Percentiles rank a stretch among this genome's conserved stretches.
Conservation (phyloP, 2,888 invertebrate genomes). For the Drepana falcataria region DNA sequence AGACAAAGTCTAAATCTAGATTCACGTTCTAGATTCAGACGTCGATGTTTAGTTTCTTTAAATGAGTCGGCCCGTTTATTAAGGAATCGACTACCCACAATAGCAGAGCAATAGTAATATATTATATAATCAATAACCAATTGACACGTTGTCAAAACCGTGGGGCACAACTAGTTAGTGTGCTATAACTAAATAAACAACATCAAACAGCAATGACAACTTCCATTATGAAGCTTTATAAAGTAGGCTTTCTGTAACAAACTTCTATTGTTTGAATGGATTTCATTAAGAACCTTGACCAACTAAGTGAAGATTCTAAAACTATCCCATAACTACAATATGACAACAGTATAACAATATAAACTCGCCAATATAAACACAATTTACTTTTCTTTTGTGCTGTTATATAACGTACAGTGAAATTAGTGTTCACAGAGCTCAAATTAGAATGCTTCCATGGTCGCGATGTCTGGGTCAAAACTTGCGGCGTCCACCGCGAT, state of each 20-base stretch:
- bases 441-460: conserved; percentile 69
- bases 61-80: no score
- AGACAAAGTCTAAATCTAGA: no score
- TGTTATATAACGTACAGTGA: conserved; percentile 67
- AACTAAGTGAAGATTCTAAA: neutral
- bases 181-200: neutral
- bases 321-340: neutral
- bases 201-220: neutral
- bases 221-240: neutral
- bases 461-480: conserved; percentile 66
- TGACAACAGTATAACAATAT: neutral
- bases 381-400: conserved; percentile 34
- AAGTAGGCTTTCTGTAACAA: neutral
- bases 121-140: no score
- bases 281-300: conserved; percentile 8
- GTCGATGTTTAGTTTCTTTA: no score
- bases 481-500: conserved; percentile 49
- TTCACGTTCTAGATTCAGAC: no score
- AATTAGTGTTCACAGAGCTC: conserved; percentile 59
- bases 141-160: no score
- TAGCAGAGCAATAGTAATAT: no score
- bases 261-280: neutral
- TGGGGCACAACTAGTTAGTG: neutral
- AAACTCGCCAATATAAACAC: neutral
- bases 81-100: no score